phyloP scores from a whole-genome alignment of 2,888 invertebrate genomes.

The Cataglyphis rosenhaueri region DNA sequence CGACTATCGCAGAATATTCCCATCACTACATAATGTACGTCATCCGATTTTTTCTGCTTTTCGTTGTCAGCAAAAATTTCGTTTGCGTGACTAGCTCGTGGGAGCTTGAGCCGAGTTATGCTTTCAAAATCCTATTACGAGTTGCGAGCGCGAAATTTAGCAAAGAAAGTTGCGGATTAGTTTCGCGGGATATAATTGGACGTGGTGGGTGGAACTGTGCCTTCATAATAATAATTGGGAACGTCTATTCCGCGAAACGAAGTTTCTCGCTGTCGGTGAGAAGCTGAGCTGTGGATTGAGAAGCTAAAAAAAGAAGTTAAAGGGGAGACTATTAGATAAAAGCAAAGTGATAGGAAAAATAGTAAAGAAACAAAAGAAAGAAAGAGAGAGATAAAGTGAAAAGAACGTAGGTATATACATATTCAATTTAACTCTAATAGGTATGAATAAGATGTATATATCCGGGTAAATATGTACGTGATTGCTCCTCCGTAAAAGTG shows the following conservation, averaged over 20 bases:
- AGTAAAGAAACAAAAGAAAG: conserved; percentile 37
- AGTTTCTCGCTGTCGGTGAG: conserved; percentile 42
- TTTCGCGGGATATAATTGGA: conserved; percentile 74
- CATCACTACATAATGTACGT: conserved; percentile 55
- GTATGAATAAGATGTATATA: conserved; percentile 64
- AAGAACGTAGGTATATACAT: conserved; percentile 49
- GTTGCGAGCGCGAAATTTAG: conserved; percentile 65
- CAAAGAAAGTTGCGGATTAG: conserved; percentile 75
- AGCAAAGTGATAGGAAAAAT: conserved; percentile 7
- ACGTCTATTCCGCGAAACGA: conserved; percentile 59
- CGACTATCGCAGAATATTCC: conserved; percentile 51
- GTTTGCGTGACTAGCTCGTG: conserved; percentile 68
- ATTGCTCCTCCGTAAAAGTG: conserved; percentile 62
- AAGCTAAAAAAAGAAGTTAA: conserved; percentile 8
- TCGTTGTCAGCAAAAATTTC: conserved; percentile 60
- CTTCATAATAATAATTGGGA: conserved; percentile 71
- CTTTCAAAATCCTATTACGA: conserved; percentile 74
- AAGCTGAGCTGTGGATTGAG: conserved; percentile 34
- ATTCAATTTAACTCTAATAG: conserved; percentile 66
- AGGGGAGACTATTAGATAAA: not conserved
- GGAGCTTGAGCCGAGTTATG: conserved; percentile 59
- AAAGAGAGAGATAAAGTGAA: conserved; percentile 53
- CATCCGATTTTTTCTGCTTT: conserved; percentile 17
- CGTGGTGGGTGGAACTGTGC: conserved; percentile 66
- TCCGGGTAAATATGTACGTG: conserved; percentile 57